Evolutionary conservation across 2,113 vertebrate species (phyloP), one percentile per base, ranked within the genome.

Genomic region (Bostrychus sinensis): DNA sequence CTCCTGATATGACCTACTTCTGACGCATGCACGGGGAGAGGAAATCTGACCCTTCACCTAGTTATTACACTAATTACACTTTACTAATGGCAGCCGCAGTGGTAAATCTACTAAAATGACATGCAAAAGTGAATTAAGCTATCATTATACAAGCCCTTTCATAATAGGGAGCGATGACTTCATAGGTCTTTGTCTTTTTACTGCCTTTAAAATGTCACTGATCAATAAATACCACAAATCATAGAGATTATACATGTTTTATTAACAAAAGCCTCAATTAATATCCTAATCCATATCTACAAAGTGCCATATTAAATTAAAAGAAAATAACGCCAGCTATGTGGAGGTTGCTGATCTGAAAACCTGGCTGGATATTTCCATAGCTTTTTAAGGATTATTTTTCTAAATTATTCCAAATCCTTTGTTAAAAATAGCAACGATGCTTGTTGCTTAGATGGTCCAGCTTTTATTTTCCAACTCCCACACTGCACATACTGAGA

Each of bases 11-110:
- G 84, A 90, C 89, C 87, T 79, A 88, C 72, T 84, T 90, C 54
- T 73, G 66, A 48, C 72, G 36, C 41, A 32, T 48, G 53, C 43
- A 12, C 48, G 56, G 72, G 54, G 67, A 72, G 65, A 56, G 67
- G 72, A 75, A 75, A 75, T 70, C 38, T 74, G 82, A 88, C 77
- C 84, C 82, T 82, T 85, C 70, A 74, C 75, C 74, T 68, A 83
- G 57, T 86, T 89, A 88, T 89, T 88, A 81, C 54, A 83, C 75
- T 84, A 89, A 89, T 89, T 88, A 86, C 89, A 88, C 36, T 64
- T 85, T 73, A 68, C 58, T 36, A 61, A 28, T 66, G 67, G 60
- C 46, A 14, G 53, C 54, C 69, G 72, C 55, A 17, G 55, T 57
- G 61, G 70, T 76, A 55, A 77, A 86, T 80, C 77, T 71, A 16